Base-by-base conservation (phyloP, 2,888 invertebrate species). In the Tetheella fluctuosa region DNA sequence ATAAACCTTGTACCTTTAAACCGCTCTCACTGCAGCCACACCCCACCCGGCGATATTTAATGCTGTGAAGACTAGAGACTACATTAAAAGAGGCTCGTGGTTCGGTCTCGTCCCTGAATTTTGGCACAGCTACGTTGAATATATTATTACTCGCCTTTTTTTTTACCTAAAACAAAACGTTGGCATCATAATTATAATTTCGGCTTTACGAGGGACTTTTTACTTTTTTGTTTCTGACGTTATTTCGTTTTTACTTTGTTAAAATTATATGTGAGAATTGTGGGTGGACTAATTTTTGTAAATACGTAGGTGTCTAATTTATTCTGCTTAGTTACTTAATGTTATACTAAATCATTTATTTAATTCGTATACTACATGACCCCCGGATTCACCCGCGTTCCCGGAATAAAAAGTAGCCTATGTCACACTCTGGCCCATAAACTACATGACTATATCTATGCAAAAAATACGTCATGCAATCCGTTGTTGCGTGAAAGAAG, bases 1-100 rank as follows among this genome's bases (percentile, higher is more conserved):
- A n/a, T n/a, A n/a, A n/a, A n/a, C n/a, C n/a, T n/a, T 39, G 39
- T n/a, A 0, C 2, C 13, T 1, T 54, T 30, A 59, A 52, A 15
- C 25, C 71, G 71, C 73, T 64, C 0, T 0, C 52, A 73, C 8
- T 70, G 48, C 1, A 1, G 37, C 74, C 65, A 25, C 52, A 59
- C 17, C 64, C 56, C 57, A 53, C 61, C 61, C 65, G 66, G 63
- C 70, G 66, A 69, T 77, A 69, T 75, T 78, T 74, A 75, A 77
- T 74, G 71, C 71, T 71, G 68, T 73, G 72, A 75, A 76, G 73
- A 76, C 69, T 74, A 73, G 5, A 48, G 48, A 48, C 48, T 48
- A 48, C 73, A 76, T 77, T 81, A 82, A 73, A 69, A 70, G 61
- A 65, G 66, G 69, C 66, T 59, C 60, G 61, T 62, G 68, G 17